These are phyloP conservation scores for Monochamus alternatus DNA, from an alignment of 2,888 invertebrate species.

Conservation along the genomic window DNA sequence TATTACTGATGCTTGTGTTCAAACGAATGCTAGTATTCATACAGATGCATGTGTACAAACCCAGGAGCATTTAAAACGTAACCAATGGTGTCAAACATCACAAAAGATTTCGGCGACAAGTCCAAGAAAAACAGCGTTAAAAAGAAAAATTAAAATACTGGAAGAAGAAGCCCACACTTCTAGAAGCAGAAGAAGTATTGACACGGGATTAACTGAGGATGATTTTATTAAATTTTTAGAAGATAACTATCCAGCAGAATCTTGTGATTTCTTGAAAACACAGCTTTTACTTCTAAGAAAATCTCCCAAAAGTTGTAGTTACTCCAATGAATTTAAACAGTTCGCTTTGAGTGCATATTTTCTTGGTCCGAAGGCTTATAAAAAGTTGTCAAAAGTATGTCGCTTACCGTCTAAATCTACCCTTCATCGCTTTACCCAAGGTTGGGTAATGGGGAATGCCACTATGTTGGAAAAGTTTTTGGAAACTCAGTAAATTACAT, in stretches of 20 bases:
- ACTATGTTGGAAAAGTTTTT: no score
- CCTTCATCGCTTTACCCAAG: not conserved
- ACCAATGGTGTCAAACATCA: slow-evolving; percentile 28
- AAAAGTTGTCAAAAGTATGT: not conserved
- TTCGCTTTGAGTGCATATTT: slow-evolving; percentile 5
- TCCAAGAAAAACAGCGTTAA: slow-evolving; percentile 26
- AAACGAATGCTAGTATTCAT: slow-evolving; percentile 21
- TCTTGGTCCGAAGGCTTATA: slow-evolving; percentile 1
- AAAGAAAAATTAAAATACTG: slow-evolving; percentile 19
- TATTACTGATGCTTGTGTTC: slow-evolving; percentile 24
- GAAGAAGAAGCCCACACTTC: slow-evolving; percentile 22
- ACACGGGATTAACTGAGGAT: slow-evolving; percentile 21
- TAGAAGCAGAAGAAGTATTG: slow-evolving; percentile 24
- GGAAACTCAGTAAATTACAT: no score
- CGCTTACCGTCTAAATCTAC: not conserved
- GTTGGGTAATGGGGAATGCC: no score
- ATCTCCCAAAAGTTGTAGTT: not conserved
- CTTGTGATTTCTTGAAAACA: not conserved
- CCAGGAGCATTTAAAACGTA: slow-evolving; percentile 14
- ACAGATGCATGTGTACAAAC: slow-evolving; percentile 19
- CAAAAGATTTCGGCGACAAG: slow-evolving; percentile 18
- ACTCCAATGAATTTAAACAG: slow-evolving; percentile 5
- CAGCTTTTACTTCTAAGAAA: not conserved
- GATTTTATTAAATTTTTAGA: not conserved
- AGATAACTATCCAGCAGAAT: not conserved